phyloP scores from a whole-genome alignment of 1,140 invertebrate genomes.

The Rhizoglyphus robini region DNA sequence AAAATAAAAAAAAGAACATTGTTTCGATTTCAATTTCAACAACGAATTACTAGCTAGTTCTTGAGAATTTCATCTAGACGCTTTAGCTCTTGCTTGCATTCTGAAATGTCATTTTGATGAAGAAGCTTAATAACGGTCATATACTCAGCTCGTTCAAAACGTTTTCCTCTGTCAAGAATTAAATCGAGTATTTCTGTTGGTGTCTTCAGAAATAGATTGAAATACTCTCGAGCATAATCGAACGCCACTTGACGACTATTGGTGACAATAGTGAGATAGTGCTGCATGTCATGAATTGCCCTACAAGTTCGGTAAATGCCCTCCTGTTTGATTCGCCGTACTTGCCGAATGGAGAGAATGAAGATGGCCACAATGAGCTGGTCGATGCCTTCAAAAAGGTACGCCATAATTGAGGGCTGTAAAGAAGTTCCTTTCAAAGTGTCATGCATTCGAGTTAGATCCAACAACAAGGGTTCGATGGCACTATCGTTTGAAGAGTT shows the following conservation, averaged over 20 bases:
- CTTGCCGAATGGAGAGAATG: conserved; percentile 62
- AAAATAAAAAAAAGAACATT: too few relatives aligned
- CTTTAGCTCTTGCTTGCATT: too few relatives aligned
- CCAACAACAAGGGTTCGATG: conserved; percentile 62
- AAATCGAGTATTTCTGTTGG: conserved; percentile 72
- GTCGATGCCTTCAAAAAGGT: conserved; percentile 84
- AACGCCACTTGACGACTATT: conserved; percentile 63
- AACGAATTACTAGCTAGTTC: too few relatives aligned
- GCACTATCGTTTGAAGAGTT: too few relatives aligned
- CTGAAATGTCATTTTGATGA: conserved; percentile 44
- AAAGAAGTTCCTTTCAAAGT: conserved; percentile 60
- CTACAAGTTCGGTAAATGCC: conserved; percentile 67
- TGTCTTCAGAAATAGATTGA: conserved; percentile 66
- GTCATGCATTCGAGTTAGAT: conserved; percentile 62
- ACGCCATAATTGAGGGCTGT: conserved; percentile 67
- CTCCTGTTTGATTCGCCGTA: conserved; percentile 61
- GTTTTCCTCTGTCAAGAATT: conserved; percentile 63
- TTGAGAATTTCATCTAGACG: too few relatives aligned
- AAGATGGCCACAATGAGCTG: conserved; percentile 69
- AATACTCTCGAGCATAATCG: conserved; percentile 72
- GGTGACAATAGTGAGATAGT: conserved; percentile 68
- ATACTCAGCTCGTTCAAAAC: conserved; percentile 71
- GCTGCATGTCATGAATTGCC: conserved; percentile 69
- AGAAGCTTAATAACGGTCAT: conserved; percentile 67
- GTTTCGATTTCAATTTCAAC: too few relatives aligned